A percentile compares a stretch with the other conserved stretches of the same genome.
Evolutionary conservation across 2,797 vertebrate genomes (phyloP).

Genomic region (Coregonus sp.): DNA sequence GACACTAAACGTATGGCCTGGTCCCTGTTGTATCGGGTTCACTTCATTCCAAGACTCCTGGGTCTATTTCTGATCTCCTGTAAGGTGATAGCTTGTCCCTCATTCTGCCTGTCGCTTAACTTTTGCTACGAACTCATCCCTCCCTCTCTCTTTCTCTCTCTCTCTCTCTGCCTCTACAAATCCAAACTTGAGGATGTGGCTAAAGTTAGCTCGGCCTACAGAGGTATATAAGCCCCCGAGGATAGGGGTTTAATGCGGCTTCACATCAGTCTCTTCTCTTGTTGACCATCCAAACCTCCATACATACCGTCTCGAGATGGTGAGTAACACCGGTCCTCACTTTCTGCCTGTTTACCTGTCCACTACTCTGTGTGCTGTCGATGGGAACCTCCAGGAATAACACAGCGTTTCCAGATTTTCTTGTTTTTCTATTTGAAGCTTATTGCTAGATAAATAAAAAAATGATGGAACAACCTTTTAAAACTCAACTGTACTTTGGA

Average conservation of each 20-base stretch:
- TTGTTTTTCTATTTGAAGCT: not conserved
- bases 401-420: not conserved
- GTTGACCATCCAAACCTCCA: slow-evolving; percentile 74
- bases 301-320: slow-evolving; percentile 77
- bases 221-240: slow-evolving; percentile 75
- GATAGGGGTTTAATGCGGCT: slow-evolving; percentile 67
- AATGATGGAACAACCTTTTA: slow-evolving; percentile 10
- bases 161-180: slow-evolving; percentile 48
- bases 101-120: slow-evolving; percentile 65
- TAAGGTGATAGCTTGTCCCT: slow-evolving; percentile 71
- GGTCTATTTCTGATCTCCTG: slow-evolving; percentile 78
- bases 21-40: slow-evolving; percentile 76
- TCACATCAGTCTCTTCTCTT: slow-evolving; percentile 73
- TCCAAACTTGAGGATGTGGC: slow-evolving; percentile 80
- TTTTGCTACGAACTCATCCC: slow-evolving; percentile 60
- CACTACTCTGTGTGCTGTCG: slow-evolving; percentile 43
- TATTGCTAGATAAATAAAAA: slow-evolving; percentile 14
- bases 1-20: slow-evolving; percentile 51
- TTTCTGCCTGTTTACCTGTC: slow-evolving; percentile 18
- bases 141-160: slow-evolving; percentile 11
- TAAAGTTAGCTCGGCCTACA: slow-evolving; percentile 75
- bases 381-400: slow-evolving; percentile 58
- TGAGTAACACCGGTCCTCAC: slow-evolving; percentile 68
- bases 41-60: slow-evolving; percentile 80
- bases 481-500: slow-evolving; percentile 19